Base-by-base conservation (phyloP, 2,797 vertebrate species). In the Yasuhikotakia modesta region DNA sequence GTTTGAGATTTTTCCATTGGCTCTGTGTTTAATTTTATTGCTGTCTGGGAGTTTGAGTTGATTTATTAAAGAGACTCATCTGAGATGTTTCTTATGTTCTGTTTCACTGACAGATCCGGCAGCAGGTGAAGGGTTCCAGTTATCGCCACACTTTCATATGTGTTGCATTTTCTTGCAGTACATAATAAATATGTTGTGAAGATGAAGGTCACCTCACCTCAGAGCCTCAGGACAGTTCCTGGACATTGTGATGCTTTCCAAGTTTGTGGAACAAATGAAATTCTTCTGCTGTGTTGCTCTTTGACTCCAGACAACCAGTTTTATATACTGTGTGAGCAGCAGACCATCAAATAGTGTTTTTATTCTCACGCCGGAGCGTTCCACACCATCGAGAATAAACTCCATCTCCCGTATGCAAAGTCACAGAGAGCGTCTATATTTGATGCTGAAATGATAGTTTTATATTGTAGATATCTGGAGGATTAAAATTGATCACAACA, bases 251-350 rank as follows among this genome's bases (percentile, higher is more conserved):
- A 95, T 94, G 91, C 90, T 93, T 95, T 93, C 91, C 92, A 93
- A 94, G 94, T 95, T 95, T 95, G 94, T 91, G 91, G 93, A 95
- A 94, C 92, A 95, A 95, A 95, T 95, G 93, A 94, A 94, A 95
- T 94, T 92, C 92, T 90, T 93, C 92, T 94, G 92, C 92, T 92
- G 76, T 92, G 91, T 92, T 93, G 93, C 93, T 93, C 91, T 93
- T 93, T 91, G 90, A 92, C 92, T 93, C 92, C 91, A 93, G 94
- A 94, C 94, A 94, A 93, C 93, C 93, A 91, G 91, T 94, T 94
- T 94, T 94, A 94, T 95, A 93, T 94, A 94, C 94, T 92, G 93
- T 94, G 91, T 92, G 93, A 90, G 93, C 93, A 94, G 89, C 90
- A 91, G 93, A 94, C 93, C 94, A 92, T 94, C 94, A 92, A 92